These are phyloP conservation scores for Cecidostiba fungosa DNA, from an alignment of 2,888 invertebrate species.

Conservation along the genomic window DNA sequence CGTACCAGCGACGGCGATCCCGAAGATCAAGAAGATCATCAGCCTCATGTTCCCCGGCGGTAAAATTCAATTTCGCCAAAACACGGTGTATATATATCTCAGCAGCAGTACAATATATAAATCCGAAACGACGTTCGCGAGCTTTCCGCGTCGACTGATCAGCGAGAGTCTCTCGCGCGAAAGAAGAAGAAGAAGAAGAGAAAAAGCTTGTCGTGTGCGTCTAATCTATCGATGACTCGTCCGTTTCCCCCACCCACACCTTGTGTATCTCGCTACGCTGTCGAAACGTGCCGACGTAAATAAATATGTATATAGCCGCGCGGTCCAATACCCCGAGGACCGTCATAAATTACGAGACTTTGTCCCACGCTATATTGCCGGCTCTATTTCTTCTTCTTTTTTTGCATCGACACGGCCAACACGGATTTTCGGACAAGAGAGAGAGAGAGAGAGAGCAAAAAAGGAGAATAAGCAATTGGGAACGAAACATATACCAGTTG, in stretches of 20 bases:
- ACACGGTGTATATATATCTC: neutral
- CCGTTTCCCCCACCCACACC: neutral
- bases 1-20: constrained; percentile 21
- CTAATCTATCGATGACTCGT: constrained; percentile 51
- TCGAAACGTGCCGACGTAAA: constrained; percentile 10
- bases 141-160: constrained; percentile 40
- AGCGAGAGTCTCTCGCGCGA: no score
- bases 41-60: neutral
- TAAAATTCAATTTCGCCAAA: no score
- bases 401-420: neutral
- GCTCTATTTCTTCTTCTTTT: neutral
- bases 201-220: constrained; percentile 23
- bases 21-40: neutral
- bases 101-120: neutral
- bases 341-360: neutral
- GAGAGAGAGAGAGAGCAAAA: neutral
- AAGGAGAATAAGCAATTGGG: neutral
- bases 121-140: neutral
- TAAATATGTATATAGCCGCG: constrained; percentile 34
- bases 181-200: constrained; percentile 5
- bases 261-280: neutral
- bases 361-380: neutral
- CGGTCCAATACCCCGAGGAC: neutral
- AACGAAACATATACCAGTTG: neutral
- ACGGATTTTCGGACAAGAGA: neutral